Conservation (phyloP, 1,140 invertebrate genomes). For the Heliconius congener region DNA sequence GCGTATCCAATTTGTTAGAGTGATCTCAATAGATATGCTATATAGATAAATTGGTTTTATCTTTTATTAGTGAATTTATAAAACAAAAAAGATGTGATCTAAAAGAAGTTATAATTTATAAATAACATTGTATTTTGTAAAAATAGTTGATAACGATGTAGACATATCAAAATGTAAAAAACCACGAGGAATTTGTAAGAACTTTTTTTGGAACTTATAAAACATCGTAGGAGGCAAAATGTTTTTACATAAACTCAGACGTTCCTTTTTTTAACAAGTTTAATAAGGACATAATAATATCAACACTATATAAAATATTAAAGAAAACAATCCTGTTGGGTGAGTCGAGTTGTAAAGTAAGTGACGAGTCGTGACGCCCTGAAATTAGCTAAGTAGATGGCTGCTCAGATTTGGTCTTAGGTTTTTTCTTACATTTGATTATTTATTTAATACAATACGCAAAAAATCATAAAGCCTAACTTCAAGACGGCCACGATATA, state of each 20-base stretch:
- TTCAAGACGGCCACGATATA: too few species aligned
- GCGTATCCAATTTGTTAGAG: conserved; percentile 1
- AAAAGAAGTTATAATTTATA: not conserved
- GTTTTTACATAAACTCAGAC: not conserved
- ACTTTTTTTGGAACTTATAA: not conserved
- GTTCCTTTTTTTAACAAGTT: not conserved
- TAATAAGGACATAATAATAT: not conserved
- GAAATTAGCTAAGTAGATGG: too few species aligned
- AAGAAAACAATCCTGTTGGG: conserved; percentile 1
- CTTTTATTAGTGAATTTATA: not conserved
- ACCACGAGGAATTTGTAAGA: not conserved
- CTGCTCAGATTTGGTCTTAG: too few species aligned
- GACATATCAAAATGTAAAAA: not conserved
- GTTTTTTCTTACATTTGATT: too few species aligned
- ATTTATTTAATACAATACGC: too few species aligned
- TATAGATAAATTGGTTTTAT: not conserved
- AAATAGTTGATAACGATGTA: not conserved
- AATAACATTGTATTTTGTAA: not conserved
- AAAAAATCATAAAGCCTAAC: too few species aligned
- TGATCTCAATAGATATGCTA: not conserved
- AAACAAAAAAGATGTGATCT: not conserved
- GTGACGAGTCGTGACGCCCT: too few species aligned
- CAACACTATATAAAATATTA: not conserved
- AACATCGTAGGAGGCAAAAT: not conserved
- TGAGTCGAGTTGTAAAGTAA: not conserved